These are phyloP conservation scores for Pristionchus japonicus DNA, from an alignment of 2,888 invertebrate genomes.

Conservation along the genomic window DNA sequence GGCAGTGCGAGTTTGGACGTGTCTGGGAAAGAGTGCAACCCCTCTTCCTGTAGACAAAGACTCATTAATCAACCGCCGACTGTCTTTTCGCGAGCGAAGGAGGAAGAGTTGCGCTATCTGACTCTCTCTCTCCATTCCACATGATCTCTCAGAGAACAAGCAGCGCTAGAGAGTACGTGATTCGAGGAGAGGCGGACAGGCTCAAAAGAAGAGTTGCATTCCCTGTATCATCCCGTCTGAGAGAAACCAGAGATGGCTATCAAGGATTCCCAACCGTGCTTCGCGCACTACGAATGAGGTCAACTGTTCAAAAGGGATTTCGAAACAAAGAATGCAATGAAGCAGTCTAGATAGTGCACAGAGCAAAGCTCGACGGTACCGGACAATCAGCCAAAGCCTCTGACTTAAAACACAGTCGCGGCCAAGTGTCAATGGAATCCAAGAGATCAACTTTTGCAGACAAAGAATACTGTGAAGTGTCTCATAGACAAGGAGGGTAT, in stretches of 20 bases:
- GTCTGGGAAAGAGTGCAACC: not conserved
- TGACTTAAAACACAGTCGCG: no score
- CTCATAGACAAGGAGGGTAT: not conserved
- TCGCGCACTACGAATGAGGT: not conserved
- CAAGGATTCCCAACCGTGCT: not conserved
- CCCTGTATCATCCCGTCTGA: not conserved
- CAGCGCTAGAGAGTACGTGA: not conserved
- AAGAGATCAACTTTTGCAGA: no score
- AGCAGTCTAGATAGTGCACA: no score
- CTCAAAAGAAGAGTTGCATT: not conserved
- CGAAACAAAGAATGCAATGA: no score
- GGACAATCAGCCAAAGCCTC: no score
- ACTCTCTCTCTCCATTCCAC: not conserved
- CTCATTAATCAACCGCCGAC: not conserved
- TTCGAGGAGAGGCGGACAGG: not conserved
- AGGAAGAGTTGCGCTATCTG: no score
- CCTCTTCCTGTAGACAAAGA: not conserved
- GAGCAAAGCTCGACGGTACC: no score
- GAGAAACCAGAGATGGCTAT: not conserved
- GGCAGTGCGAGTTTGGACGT: not conserved
- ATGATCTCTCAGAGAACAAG: not conserved
- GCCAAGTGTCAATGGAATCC: not conserved
- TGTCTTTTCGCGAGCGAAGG: not conserved
- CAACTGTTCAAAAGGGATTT: not conserved
- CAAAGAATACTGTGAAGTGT: not conserved